These are phyloP conservation scores for Idaea dimidiata DNA, from an alignment of 2,888 invertebrate genomes.

Conservation along the genomic window DNA sequence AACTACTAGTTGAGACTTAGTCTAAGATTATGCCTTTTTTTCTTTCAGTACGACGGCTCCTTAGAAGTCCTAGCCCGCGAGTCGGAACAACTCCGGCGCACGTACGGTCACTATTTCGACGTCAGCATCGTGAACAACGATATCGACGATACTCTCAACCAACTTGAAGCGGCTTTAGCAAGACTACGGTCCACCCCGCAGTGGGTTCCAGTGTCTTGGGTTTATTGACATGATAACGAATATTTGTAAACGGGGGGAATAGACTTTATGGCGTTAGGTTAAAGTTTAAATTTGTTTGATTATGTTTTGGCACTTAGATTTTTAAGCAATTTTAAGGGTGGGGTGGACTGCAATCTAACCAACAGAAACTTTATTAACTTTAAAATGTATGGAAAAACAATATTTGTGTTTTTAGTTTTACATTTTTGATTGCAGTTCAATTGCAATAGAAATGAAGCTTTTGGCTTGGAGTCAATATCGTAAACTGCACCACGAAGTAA, in stretches of 20 bases:
- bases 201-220: slow-evolving; percentile 99
- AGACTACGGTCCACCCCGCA: slow-evolving; percentile 95
- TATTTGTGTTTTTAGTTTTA: too few species aligned
- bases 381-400: too few species aligned
- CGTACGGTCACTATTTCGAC: slow-evolving; percentile 99
- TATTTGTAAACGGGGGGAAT: slow-evolving; percentile 37
- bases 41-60: slow-evolving; percentile 95
- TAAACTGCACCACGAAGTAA: too few species aligned
- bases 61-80: slow-evolving; percentile 97
- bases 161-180: slow-evolving; percentile 94
- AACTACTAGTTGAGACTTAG: not conserved
- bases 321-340: not conserved
- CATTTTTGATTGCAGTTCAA: too few species aligned
- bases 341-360: too few species aligned
- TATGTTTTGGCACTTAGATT: not conserved
- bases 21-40: not conserved
- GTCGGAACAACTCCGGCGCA: slow-evolving; percentile 96
- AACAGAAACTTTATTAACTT: too few species aligned
- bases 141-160: slow-evolving; percentile 98
- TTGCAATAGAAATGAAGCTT: too few species aligned
- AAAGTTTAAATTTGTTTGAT: slow-evolving; percentile 12
- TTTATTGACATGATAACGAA: slow-evolving; percentile 87
- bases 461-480: too few species aligned
- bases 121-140: slow-evolving; percentile 99
- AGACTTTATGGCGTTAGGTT: slow-evolving; percentile 29